Evolutionary conservation across 2,888 invertebrate species (phyloP).

Genomic region (Dexiosoma caninum): DNA sequence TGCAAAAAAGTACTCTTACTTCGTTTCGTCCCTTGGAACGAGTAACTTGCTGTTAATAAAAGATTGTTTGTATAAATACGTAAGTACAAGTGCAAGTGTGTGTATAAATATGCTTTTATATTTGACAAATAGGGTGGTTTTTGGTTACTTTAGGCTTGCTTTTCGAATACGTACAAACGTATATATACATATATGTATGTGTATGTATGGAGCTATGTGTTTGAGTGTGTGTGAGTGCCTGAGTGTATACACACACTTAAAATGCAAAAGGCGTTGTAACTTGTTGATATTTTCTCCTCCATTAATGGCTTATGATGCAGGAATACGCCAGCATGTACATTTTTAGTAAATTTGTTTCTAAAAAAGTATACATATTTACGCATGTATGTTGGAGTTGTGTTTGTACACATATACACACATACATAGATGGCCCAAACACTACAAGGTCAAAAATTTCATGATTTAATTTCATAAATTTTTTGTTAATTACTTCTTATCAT

Average conservation of each 20-base stretch:
- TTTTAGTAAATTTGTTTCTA: background rate
- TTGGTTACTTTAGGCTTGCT: background rate
- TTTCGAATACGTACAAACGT: background rate
- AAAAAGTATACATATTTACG: background rate
- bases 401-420: too few relatives aligned
- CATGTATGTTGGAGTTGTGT: background rate
- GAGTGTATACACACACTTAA: background rate
- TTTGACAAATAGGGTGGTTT: conserved; percentile 15
- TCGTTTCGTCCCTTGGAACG: background rate
- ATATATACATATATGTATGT: background rate
- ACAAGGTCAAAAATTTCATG: background rate
- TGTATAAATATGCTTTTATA: background rate
- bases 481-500: too few relatives aligned
- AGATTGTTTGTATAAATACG: background rate
- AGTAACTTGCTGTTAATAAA: background rate
- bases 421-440: background rate
- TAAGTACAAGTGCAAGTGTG: background rate
- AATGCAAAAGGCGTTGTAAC: conserved; percentile 23
- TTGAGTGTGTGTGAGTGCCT: too few relatives aligned
- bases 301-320: conserved; percentile 23
- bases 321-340: background rate
- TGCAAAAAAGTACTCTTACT: background rate
- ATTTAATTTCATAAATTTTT: background rate
- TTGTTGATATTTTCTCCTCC: conserved; percentile 48
- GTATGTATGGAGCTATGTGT: too few relatives aligned